phyloP scores from a whole-genome alignment of 2,888 invertebrate species.

The Tinea trinotella region DNA sequence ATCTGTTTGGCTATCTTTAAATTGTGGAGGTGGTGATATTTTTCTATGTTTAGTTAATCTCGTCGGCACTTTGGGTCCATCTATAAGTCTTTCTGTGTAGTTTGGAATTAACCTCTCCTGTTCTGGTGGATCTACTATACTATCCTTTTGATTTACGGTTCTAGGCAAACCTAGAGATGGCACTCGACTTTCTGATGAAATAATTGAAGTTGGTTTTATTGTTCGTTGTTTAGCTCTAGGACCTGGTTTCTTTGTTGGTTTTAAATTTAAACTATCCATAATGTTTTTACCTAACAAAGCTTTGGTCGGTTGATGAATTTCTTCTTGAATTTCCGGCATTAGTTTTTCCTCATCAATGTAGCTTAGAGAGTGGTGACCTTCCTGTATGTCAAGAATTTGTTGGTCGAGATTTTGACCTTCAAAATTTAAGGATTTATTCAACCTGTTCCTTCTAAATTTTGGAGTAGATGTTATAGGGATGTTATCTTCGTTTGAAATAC shows the following conservation, averaged over 20 bases:
- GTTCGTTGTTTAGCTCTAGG: conserved; percentile 60
- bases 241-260: conserved; percentile 59
- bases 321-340: conserved; percentile 31
- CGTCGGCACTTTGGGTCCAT: conserved; percentile 33
- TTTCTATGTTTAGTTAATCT: conserved; percentile 36
- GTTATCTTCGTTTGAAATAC: conserved; percentile 53
- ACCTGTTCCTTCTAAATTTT: conserved; percentile 62
- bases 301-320: conserved; percentile 52
- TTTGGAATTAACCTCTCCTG: conserved; percentile 55
- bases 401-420: conserved; percentile 62
- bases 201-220: conserved; percentile 40
- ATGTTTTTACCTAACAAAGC: conserved; percentile 62
- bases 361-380: conserved; percentile 59
- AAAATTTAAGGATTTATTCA: conserved; percentile 64
- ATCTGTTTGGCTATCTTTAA: conserved; percentile 55
- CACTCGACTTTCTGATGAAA: conserved; percentile 50
- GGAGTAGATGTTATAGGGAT: conserved; percentile 47
- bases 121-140: conserved; percentile 59
- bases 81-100: conserved; percentile 57
- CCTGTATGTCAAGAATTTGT: conserved; percentile 65
- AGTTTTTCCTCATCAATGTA: conserved; percentile 55
- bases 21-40: conserved; percentile 60
- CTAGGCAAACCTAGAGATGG: conserved; percentile 59
- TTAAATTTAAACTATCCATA: conserved; percentile 62
- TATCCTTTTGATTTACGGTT: conserved; percentile 48